Evolutionary conservation across 1,140 invertebrate species (phyloP).

Genomic region (Ceratitis capitata): DNA sequence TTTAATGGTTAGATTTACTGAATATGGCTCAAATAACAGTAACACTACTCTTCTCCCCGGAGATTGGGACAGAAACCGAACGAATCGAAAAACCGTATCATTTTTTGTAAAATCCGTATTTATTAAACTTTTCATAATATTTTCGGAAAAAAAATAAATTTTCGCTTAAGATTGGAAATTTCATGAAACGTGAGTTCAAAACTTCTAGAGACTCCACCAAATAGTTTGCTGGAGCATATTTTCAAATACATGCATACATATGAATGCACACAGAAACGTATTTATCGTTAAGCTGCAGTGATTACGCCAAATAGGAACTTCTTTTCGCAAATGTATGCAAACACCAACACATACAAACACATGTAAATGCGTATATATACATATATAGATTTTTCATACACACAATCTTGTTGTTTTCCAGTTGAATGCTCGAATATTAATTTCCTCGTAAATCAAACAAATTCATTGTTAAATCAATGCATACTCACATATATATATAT

Average conservation of each 20-base stretch:
- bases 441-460: constrained; percentile 17
- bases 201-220: background rate
- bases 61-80: too few relatives aligned
- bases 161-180: too few relatives aligned
- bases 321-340: background rate
- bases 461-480: constrained; percentile 22
- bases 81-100: background rate
- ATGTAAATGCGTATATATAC: background rate
- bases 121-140: too few relatives aligned
- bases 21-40: too few relatives aligned
- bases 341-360: background rate
- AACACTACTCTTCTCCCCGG: too few relatives aligned
- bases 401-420: constrained; percentile 4
- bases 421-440: background rate
- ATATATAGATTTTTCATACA: background rate
- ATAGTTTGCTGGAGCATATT: background rate
- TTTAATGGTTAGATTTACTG: too few relatives aligned
- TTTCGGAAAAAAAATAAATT: too few relatives aligned
- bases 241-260: background rate
- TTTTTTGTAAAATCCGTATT: too few relatives aligned
- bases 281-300: background rate
- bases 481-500: background rate
- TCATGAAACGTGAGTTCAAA: too few relatives aligned
- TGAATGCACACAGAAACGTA: background rate
- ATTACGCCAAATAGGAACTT: constrained; percentile 2